Percentiles rank a stretch among this genome's conserved stretches.
Conservation (phyloP, 2,888 invertebrate species). For the Phyllotreta cruciferae region DNA sequence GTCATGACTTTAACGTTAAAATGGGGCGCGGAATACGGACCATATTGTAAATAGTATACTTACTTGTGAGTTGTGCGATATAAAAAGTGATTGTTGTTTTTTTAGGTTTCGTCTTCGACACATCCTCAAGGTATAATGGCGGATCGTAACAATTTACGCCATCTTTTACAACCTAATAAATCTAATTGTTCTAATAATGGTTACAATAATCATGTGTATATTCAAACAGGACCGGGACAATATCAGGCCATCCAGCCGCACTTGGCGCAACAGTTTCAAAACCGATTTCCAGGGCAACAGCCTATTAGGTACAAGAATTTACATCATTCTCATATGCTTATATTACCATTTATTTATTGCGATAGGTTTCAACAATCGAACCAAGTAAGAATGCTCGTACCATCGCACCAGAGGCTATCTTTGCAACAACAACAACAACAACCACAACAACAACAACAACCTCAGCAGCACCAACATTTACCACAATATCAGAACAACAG, state of each 20-base stretch:
- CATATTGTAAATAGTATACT: neutral
- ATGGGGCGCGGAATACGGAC: too few species aligned
- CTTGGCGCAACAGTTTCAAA: conserved; percentile 57
- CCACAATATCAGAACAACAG: conserved; percentile 33
- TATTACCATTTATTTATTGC: too few species aligned
- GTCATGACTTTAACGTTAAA: too few species aligned
- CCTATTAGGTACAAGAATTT: conserved; percentile 40
- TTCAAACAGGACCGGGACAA: conserved; percentile 59
- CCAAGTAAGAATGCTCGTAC: conserved; percentile 27
- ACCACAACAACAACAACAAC: conserved; percentile 41
- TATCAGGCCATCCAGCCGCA: conserved; percentile 59
- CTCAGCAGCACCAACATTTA: conserved; percentile 45
- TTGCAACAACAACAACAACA: conserved; percentile 46
- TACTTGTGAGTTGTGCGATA: neutral
- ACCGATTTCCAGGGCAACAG: conserved; percentile 48
- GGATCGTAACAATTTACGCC: conserved; percentile 57
- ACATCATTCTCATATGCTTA: too few species aligned
- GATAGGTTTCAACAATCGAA: conserved; percentile 30
- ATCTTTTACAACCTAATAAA: conserved; percentile 57
- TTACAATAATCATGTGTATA: conserved; percentile 53
- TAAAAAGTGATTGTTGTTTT: conserved; percentile 14
- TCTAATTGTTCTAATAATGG: conserved; percentile 34
- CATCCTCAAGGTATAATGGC: conserved; percentile 66
- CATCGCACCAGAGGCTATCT: conserved; percentile 42
- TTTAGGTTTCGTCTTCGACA: conserved; percentile 65